Percentiles rank a stretch among this genome's conserved stretches.
Evolutionary conservation across 53 echinoderm and acorn worm genomes (phyloP).

Genomic region (Stichopus horrens): DNA sequence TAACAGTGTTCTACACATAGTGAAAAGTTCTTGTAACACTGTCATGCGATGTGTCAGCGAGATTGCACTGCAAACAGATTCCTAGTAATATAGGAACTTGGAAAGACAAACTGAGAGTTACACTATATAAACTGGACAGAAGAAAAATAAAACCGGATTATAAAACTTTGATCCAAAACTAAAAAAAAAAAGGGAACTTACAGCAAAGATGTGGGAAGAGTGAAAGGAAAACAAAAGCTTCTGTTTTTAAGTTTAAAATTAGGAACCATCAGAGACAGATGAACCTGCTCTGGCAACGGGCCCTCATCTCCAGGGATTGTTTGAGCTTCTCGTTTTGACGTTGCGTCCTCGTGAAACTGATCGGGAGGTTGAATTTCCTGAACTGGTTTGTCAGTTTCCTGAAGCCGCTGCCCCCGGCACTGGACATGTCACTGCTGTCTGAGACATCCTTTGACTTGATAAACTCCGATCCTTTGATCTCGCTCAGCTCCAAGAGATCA

Average conservation of each 20-base stretch:
- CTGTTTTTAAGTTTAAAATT: neutral
- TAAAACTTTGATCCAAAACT: neutral
- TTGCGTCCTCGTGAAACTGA: conserved; percentile 58
- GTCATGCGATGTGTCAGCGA: neutral
- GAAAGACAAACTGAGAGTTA: neutral
- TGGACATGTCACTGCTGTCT: conserved; percentile 47
- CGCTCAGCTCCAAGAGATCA: conserved; percentile 71
- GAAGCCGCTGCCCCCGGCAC: conserved; percentile 42
- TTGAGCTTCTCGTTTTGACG: conserved; percentile 79
- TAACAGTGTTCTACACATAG: too few species aligned
- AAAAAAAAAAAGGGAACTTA: neutral
- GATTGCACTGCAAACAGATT: neutral
- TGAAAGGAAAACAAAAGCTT: neutral
- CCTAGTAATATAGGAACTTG: neutral
- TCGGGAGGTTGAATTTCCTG: conserved; percentile 62
- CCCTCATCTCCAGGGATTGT: conserved; percentile 75
- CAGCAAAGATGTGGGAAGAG: neutral
- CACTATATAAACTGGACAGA: neutral
- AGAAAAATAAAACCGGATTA: neutral
- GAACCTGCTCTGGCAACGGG: conserved; percentile 82
- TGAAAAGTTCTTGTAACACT: too few species aligned
- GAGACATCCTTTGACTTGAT: conserved; percentile 21
- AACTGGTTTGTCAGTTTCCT: conserved; percentile 70
- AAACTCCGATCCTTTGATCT: conserved; percentile 32
- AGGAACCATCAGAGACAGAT: conserved; percentile 69